phyloP scores from a whole-genome alignment of 2,888 invertebrate genomes.

The Clepsis dumicolana region DNA sequence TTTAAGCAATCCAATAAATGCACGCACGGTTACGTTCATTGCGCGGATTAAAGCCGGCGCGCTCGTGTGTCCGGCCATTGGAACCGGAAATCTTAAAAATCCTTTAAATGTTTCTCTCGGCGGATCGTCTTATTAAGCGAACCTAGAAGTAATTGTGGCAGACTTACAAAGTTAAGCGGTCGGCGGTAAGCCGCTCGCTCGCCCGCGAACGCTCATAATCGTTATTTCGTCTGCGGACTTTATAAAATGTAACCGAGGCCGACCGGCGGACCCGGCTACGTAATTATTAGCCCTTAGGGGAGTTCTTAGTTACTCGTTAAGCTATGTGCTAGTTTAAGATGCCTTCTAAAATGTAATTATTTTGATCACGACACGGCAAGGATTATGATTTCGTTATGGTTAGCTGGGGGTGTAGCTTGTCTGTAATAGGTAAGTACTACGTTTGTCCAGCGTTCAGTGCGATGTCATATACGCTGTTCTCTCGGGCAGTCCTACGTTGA shows the following conservation, averaged over 20 bases:
- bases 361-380: constrained; percentile 32
- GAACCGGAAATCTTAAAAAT: constrained; percentile 72
- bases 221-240: constrained; percentile 85
- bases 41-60: constrained; percentile 71
- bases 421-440: constrained; percentile 33
- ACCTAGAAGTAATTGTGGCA: constrained; percentile 78
- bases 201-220: constrained; percentile 74
- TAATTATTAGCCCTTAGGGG: constrained; percentile 51
- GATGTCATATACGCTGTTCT: constrained; percentile 42
- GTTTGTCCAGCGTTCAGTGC: constrained; percentile 42
- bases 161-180: constrained; percentile 83
- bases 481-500: constrained; percentile 34
- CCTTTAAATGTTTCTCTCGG: constrained; percentile 65
- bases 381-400: constrained; percentile 36
- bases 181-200: constrained; percentile 71
- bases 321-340: constrained; percentile 40
- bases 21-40: constrained; percentile 77
- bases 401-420: constrained; percentile 41
- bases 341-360: constrained; percentile 27
- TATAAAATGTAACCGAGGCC: constrained; percentile 74
- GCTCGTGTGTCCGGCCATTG: constrained; percentile 59
- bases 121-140: constrained; percentile 76
- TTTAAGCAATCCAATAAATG: constrained; percentile 74
- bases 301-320: constrained; percentile 45
- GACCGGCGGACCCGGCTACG: constrained; percentile 55